A percentile compares a stretch with the other conserved stretches of the same genome.
Evolutionary conservation across 2,888 invertebrate species (phyloP).

Genomic region (Horisme vitalbata): DNA sequence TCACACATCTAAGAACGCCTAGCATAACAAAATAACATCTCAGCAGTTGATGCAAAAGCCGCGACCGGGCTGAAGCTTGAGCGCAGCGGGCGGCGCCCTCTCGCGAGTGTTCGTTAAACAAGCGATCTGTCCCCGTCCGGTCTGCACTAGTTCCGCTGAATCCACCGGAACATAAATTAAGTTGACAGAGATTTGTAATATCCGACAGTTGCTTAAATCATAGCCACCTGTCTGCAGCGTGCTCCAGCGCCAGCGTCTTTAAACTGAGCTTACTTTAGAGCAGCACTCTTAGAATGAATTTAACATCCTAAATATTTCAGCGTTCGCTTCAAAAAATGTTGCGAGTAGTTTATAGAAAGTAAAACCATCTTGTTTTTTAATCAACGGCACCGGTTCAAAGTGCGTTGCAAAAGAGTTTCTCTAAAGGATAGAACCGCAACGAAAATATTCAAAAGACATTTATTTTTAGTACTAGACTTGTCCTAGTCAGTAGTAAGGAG

Average conservation of each 20-base stretch:
- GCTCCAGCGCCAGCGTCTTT: constrained; percentile 1
- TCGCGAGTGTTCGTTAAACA: constrained; percentile 10
- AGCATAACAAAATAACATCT: too few relatives aligned
- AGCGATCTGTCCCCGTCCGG: constrained; percentile 21
- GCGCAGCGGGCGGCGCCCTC: neutral
- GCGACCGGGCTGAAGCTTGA: too few relatives aligned
- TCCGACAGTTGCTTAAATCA: constrained; percentile 28
- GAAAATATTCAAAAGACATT: too few relatives aligned
- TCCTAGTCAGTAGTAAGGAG: too few relatives aligned
- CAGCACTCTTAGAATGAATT: constrained; percentile 4
- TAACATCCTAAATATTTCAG: constrained; percentile 18
- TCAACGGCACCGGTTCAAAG: neutral
- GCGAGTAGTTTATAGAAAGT: neutral
- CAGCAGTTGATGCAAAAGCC: too few relatives aligned
- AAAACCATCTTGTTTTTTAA: too few relatives aligned
- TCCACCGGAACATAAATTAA: constrained; percentile 32
- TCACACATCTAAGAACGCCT: too few relatives aligned
- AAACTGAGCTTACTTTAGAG: constrained; percentile 8
- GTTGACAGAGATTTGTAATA: constrained; percentile 35
- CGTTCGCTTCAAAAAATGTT: constrained; percentile 14
- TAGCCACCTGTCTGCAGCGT: constrained; percentile 22
- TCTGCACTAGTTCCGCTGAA: constrained; percentile 14
- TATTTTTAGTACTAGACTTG: too few relatives aligned
- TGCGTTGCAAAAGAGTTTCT: too few relatives aligned
- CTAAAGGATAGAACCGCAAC: too few relatives aligned